These are phyloP conservation scores for Pangasius sanitwongsei DNA, from an alignment of 2,797 vertebrate species.

Conservation along the genomic window DNA sequence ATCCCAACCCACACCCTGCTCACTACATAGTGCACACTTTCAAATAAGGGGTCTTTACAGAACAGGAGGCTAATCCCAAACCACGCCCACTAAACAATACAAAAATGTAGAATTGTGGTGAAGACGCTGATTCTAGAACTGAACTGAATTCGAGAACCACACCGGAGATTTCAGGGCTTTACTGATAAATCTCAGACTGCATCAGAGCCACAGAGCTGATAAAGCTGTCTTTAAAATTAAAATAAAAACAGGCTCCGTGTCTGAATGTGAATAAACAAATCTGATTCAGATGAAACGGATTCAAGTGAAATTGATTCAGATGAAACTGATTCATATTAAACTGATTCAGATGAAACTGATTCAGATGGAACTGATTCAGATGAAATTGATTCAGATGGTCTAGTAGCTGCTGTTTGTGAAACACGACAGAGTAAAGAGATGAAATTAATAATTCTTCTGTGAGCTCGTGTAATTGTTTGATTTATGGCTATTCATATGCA, in stretches of 20 bases:
- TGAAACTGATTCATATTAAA: too few relatives aligned
- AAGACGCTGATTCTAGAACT: neutral
- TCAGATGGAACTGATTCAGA: neutral
- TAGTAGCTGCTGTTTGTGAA: neutral
- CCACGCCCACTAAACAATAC: neutral
- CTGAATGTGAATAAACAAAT: neutral
- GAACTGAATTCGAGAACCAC: neutral
- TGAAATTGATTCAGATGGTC: neutral
- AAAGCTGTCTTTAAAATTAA: neutral
- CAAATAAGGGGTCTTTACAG: neutral
- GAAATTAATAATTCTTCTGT: slow-evolving; percentile 19
- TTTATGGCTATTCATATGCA: neutral
- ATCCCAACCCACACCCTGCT: neutral
- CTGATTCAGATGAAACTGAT: neutral
- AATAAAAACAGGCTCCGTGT: neutral
- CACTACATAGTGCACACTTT: neutral
- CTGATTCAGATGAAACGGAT: neutral
- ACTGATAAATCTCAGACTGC: neutral
- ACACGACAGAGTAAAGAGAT: neutral
- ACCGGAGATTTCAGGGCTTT: neutral
- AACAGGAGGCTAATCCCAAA: neutral
- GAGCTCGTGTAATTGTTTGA: slow-evolving; percentile 4
- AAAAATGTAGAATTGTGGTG: neutral
- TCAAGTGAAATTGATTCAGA: neutral
- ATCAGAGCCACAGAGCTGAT: neutral